A percentile compares a stretch with the other conserved stretches of the same genome.
These are phyloP conservation scores for Menidia menidia DNA, from an alignment of 2,797 vertebrate genomes.

Conservation along the genomic window DNA sequence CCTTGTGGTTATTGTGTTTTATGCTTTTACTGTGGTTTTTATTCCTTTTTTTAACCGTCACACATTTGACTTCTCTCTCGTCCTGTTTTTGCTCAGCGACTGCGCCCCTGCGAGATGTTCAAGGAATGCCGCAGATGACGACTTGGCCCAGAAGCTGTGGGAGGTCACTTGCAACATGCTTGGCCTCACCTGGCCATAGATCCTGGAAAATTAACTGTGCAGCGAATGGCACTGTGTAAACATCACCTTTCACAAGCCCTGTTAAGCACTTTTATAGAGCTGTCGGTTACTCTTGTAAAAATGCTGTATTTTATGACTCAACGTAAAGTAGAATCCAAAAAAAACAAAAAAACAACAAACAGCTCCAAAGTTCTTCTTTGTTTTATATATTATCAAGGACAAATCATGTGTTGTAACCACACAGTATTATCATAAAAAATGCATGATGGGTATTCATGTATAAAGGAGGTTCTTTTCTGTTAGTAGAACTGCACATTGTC, in stretches of 20 bases:
- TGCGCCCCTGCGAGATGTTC: slow-evolving; percentile 78
- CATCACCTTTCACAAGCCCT: not conserved
- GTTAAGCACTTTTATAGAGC: slow-evolving; percentile 45
- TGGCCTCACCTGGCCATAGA: slow-evolving; percentile 80
- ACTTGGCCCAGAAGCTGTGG: slow-evolving; percentile 82
- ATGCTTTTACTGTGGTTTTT: not conserved
- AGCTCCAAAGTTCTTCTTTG: not conserved
- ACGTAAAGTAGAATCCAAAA: not conserved
- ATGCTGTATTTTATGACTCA: slow-evolving; percentile 10
- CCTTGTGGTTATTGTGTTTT: not conserved
- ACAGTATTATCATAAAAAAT: slow-evolving; percentile 11
- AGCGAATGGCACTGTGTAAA: slow-evolving; percentile 10
- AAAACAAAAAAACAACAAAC: not conserved
- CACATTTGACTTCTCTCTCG: slow-evolving; percentile 19
- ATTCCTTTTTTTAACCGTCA: not conserved
- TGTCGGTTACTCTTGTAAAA: slow-evolving; percentile 16
- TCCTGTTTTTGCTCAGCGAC: slow-evolving; percentile 68
- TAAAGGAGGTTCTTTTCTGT: not conserved
- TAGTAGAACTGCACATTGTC: not conserved
- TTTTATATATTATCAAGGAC: slow-evolving; percentile 10
- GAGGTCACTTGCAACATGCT: slow-evolving; percentile 83
- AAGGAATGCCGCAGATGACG: slow-evolving; percentile 75
- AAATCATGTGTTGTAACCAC: not conserved
- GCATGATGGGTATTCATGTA: not conserved
- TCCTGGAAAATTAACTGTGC: not conserved